These are phyloP conservation scores for Malurus elegans DNA, from an alignment of 2,113 vertebrate genomes.

Conservation along the genomic window DNA sequence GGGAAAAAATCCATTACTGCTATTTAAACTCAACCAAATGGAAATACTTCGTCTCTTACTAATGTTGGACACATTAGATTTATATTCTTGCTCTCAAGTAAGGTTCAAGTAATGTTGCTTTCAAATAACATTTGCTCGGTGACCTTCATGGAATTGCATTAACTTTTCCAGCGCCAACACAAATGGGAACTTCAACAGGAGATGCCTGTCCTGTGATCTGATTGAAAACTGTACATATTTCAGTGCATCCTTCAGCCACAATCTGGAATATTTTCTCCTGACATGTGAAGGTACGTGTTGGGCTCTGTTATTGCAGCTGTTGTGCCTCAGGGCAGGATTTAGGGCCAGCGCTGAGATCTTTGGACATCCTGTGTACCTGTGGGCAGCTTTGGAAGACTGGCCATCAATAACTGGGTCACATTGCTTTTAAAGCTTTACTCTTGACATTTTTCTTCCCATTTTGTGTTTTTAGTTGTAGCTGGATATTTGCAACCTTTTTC, in stretches of 20 bases:
- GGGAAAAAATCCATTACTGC: neutral
- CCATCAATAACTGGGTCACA: neutral
- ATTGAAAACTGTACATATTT: slow-evolving; percentile 86
- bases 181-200: slow-evolving; percentile 87
- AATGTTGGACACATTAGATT: slow-evolving; percentile 10
- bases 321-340: neutral
- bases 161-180: slow-evolving; percentile 84
- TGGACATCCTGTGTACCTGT: neutral
- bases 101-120: slow-evolving; percentile 3
- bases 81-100: slow-evolving; percentile 10
- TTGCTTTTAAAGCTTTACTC: neutral
- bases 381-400: neutral
- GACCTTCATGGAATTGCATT: neutral
- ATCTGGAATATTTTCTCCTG: slow-evolving; percentile 85
- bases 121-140: neutral
- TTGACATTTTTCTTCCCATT: neutral
- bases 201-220: slow-evolving; percentile 89
- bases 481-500: neutral
- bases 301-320: neutral
- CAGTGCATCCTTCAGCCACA: slow-evolving; percentile 87
- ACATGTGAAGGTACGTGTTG: slow-evolving; percentile 84
- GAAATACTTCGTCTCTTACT: slow-evolving; percentile 37
- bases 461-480: neutral
- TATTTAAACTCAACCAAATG: slow-evolving; percentile 33
- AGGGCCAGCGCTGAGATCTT: neutral